phyloP scores from a whole-genome alignment of 1,140 invertebrate genomes.

The Zaprionus davidi region DNA sequence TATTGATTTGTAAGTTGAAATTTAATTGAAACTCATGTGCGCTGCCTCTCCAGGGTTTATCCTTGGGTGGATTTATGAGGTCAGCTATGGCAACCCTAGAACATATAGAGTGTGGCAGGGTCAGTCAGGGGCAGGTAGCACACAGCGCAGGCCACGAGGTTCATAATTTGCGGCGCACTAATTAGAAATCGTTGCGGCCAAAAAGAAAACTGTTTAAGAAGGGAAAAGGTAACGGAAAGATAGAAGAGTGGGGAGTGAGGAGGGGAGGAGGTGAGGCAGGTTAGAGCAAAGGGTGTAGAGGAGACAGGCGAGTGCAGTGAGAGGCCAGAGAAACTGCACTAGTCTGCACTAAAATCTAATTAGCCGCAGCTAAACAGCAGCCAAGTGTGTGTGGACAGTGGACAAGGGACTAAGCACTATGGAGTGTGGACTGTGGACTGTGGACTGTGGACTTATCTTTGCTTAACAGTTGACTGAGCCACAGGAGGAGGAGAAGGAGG shows the following conservation, averaged over 20 bases:
- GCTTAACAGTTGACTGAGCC: conserved; percentile 54
- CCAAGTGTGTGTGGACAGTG: not conserved
- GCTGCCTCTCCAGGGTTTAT: conserved; percentile 7
- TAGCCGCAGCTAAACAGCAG: conserved; percentile 28
- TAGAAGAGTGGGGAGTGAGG: not conserved
- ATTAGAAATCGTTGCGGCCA: conserved; percentile 42
- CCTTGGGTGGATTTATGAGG: conserved; percentile 57
- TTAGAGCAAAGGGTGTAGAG: not conserved
- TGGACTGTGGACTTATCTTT: conserved; percentile 50
- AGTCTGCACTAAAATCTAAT: conserved; percentile 73
- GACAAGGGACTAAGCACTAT: not conserved
- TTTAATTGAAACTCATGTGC: conserved; percentile 70
- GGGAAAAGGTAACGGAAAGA: no score
- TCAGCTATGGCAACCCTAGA: conserved; percentile 1
- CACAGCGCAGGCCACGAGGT: conserved; percentile 17
- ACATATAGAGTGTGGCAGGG: not conserved
- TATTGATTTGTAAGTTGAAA: conserved; percentile 81
- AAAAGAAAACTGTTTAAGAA: conserved; percentile 51
- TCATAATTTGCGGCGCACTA: conserved; percentile 59
- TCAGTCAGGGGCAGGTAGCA: not conserved
- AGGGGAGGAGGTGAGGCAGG: not conserved
- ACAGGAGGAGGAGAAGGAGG: not conserved
- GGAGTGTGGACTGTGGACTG: no score
- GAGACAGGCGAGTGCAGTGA: not conserved
- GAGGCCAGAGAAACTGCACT: conserved; percentile 43